Base-by-base conservation (phyloP, 2,797 vertebrate species). In the Emydoidea blandingii region DNA sequence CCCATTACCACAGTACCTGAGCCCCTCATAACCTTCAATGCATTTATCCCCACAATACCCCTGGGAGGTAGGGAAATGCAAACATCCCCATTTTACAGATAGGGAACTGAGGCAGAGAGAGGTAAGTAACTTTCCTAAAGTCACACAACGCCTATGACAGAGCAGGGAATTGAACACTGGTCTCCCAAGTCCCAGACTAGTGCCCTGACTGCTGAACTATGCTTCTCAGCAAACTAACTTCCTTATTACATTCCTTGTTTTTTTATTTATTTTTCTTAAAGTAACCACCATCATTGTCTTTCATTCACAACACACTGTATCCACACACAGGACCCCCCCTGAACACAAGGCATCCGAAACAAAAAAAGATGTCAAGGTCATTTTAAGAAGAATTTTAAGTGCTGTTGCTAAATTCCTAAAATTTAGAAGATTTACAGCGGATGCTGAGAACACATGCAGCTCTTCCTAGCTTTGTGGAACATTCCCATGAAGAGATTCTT, bases 401-500 rank as follows among this genome's bases (percentile, higher is more conserved):
- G 23, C 41, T 59, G 19, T 81, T 56, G 53, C 85, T 93, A 92
- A 96, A 94, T 78, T 95, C 87, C 85, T 87, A 50, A 96, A 95
- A 91, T 10, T 72, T 92, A 90, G 93, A 96, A 95, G 79, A 95
- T 92, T 92, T 95, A 50, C 82, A 89, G 96, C 94, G 74, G 94
- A 96, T 96, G 96, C 96, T 95, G 94, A 95, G 96, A 97, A 54
- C 93, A 80, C 81, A 95, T 81, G 93, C 92, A 93, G 94, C 68
- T 95, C 97, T 97, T 86, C 91, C 15, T 57, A 96, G 93, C 92
- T 95, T 89, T 95, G 88, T 94, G 92, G 93, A 95, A 95, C 91
- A 87, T 97, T 97, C 96, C 92, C 96, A 97, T 96, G 96, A 98
- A 97, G 90, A 96, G 87, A 95, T 96, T 93, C 96, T 97, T 84